Base-by-base conservation (phyloP, 2,888 invertebrate species). In the Eutolmus rufibarbis region DNA sequence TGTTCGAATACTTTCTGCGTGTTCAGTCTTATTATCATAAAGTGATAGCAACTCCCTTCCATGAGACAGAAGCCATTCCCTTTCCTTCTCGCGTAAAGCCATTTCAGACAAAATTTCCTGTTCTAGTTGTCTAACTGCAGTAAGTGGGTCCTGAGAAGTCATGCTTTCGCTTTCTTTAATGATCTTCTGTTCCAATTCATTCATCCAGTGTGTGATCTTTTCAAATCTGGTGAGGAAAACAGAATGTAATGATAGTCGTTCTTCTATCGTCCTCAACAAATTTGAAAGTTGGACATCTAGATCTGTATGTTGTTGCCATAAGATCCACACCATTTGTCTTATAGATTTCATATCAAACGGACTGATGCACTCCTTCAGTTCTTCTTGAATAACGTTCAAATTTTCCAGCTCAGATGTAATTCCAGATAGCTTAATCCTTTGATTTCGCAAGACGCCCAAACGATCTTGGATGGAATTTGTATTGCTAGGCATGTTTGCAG, bases 361-460 rank as follows among this genome's bases (percentile, higher is more conserved):
- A 91, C 96, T 97, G 5, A 97, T 94, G 90, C 96, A 96, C 91
- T 97, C 97, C 90, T 97, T 96, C 3, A 98, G 93, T 91, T 97
- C 96, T 91, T 97, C 97, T 90, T 97, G 96, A 43, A 95, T 95
- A 0, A 96, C 95, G 74, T 95, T 95, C 0, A 97, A 93, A 46
- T 95, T 93, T 91, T 97, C 96, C 34, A 97, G 93, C 87, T 95
- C 95, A 43, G 93, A 93, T 74, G 94, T 94, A 31, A 91, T 89
- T 8, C 90, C 89, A 2, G 90, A 90, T 19, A 92, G 78, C 88
- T 94, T 94, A 5, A 94, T 93, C 90, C 95, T 94, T 81, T 95
- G 93, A 31, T 95, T 94, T 31, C 95, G 94, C 88, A 96, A 93
- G 51, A 93, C 94, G 12, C 95, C 95, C 87, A 96, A 91, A n/a